Evolutionary conservation across 2,888 invertebrate species (phyloP).

Genomic region (Troilus luridus): DNA sequence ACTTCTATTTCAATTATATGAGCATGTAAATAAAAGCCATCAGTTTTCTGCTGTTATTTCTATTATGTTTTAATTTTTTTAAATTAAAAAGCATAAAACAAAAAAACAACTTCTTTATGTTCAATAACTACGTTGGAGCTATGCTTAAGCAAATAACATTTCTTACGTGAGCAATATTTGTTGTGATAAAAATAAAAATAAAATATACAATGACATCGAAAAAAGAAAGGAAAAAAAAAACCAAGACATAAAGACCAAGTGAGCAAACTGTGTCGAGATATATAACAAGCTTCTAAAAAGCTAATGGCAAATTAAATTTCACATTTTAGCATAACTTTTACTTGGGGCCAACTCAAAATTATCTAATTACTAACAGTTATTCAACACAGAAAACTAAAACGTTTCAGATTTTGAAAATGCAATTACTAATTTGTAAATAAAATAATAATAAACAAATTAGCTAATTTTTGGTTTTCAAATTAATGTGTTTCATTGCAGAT

Average conservation of each 20-base stretch:
- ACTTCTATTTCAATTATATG: background rate
- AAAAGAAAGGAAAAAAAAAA: constrained; percentile 62
- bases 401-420: constrained; percentile 21
- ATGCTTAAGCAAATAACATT: constrained; percentile 62
- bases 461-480: background rate
- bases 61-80: constrained; percentile 4
- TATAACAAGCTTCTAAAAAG: constrained; percentile 64
- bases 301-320: constrained; percentile 59
- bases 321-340: constrained; percentile 53
- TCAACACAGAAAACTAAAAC: constrained; percentile 24
- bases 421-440: constrained; percentile 48
- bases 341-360: constrained; percentile 48
- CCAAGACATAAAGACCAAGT: constrained; percentile 70
- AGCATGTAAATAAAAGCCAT: constrained; percentile 6
- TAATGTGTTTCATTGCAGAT: background rate
- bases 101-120: constrained; percentile 43
- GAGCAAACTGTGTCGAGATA: constrained; percentile 58
- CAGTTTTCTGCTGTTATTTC: constrained; percentile 50
- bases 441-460: background rate
- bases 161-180: constrained; percentile 62
- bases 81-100: constrained; percentile 49
- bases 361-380: constrained; percentile 22
- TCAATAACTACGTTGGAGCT: constrained; percentile 57
- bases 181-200: constrained; percentile 59
- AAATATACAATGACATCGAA: constrained; percentile 62